Conservation (phyloP, 2,113 vertebrate genomes). For the Oceanodroma tethys region DNA sequence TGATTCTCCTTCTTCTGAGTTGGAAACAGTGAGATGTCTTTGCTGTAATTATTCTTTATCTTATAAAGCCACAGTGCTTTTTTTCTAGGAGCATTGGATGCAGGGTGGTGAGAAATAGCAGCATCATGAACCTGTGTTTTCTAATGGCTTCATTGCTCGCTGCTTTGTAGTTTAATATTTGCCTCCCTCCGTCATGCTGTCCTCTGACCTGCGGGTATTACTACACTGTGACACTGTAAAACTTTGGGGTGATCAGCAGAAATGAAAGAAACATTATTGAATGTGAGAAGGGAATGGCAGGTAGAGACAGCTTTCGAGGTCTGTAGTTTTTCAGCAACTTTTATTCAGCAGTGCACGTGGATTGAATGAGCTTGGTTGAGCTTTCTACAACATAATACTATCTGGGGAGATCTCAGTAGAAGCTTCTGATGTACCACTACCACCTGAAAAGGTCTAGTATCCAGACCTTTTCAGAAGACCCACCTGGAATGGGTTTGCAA, state of each 20-base stretch:
- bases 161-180: neutral
- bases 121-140: neutral
- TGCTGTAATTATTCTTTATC: neutral
- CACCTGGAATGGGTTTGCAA: neutral
- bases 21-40: neutral
- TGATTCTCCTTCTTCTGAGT: neutral
- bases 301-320: neutral
- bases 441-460: no score
- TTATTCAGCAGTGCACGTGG: neutral
- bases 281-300: neutral
- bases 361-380: neutral
- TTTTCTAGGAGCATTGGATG: neutral
- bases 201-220: neutral
- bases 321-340: neutral
- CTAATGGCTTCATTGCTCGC: neutral
- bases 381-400: neutral
- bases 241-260: neutral
- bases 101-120: neutral
- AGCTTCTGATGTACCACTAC: no score
- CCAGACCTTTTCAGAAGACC: no score
- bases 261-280: neutral
- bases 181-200: accelerated
- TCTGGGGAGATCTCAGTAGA: no score
- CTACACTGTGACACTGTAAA: neutral
- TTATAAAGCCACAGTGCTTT: neutral